phyloP scores from a whole-genome alignment of 2,797 vertebrate species.

The Fistularia commersonii region DNA sequence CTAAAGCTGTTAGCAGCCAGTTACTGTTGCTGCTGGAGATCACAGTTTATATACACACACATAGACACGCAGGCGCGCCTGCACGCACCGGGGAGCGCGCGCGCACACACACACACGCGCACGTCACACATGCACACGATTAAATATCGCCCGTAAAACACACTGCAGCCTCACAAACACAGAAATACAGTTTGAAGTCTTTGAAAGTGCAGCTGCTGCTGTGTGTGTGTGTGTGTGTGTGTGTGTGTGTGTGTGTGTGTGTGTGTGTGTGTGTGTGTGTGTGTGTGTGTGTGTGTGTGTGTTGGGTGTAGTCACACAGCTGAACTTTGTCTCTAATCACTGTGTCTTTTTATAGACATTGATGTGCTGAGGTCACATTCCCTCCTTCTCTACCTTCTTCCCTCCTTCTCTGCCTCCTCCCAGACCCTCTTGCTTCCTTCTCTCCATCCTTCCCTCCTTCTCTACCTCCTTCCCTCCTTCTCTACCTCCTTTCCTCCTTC shows the following conservation, averaged over 20 bases:
- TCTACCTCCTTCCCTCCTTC: background rate
- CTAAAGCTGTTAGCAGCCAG: slow-evolving; percentile 52
- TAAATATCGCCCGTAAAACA: background rate
- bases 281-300: background rate
- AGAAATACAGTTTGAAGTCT: slow-evolving; percentile 20
- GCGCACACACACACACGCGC: slow-evolving; percentile 9
- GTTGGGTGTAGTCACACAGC: slow-evolving; percentile 16
- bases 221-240: slow-evolving; percentile 14
- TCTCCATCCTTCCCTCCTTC: background rate
- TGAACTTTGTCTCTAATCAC: slow-evolving; percentile 29
- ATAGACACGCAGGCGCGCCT: slow-evolving; percentile 18
- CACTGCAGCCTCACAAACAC: slow-evolving; percentile 6
- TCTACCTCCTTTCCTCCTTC: too few relatives aligned
- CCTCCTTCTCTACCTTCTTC: background rate
- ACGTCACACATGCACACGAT: background rate
- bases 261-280: slow-evolving; percentile 1
- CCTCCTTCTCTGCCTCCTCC: background rate
- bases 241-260: slow-evolving; percentile 10
- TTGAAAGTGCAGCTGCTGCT: slow-evolving; percentile 1
- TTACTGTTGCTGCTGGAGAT: slow-evolving; percentile 49
- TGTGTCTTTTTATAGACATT: slow-evolving; percentile 21
- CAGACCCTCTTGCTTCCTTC: too few relatives aligned
- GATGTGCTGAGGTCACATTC: slow-evolving; percentile 13
- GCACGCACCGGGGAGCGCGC: too few relatives aligned
- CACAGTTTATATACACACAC: slow-evolving; percentile 46